Conservation (phyloP, 1,140 invertebrate genomes). For the Eurosta solidaginis region DNA sequence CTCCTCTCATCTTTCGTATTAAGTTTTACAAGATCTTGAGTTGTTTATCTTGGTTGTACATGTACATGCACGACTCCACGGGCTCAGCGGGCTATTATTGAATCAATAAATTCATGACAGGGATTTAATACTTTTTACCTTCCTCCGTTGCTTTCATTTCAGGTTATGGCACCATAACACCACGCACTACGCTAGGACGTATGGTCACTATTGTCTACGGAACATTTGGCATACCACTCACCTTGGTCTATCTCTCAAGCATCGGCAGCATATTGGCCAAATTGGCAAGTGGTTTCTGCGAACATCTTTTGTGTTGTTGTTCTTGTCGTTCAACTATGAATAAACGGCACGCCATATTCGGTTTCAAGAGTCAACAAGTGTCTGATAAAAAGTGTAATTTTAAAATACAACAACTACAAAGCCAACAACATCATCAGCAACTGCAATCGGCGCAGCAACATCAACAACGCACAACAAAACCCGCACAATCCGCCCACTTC, state of each 20-base stretch:
- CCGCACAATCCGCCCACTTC: not conserved
- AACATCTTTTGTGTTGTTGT: constrained; percentile 77
- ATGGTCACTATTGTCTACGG: constrained; percentile 88
- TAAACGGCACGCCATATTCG: constrained; percentile 69
- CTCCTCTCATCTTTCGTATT: too few relatives aligned
- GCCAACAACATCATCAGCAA: constrained; percentile 75
- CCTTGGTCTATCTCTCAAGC: constrained; percentile 84
- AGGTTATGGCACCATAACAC: constrained; percentile 90
- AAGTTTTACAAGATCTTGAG: too few relatives aligned
- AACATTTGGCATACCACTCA: constrained; percentile 87
- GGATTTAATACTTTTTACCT: too few relatives aligned
- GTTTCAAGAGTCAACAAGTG: constrained; percentile 74
- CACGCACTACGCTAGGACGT: constrained; percentile 77
- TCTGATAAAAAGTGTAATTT: constrained; percentile 76
- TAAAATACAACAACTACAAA: constrained; percentile 76
- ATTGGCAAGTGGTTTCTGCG: constrained; percentile 86
- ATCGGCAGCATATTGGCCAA: constrained; percentile 81
- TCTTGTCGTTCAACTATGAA: constrained; percentile 62
- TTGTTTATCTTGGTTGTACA: too few relatives aligned
- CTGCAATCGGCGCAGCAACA: constrained; percentile 65
- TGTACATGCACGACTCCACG: too few relatives aligned
- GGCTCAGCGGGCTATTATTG: too few relatives aligned
- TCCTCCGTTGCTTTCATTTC: too few relatives aligned
- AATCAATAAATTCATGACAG: too few relatives aligned
- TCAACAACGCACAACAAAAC: not conserved